These are phyloP conservation scores for Apocrypta bakeri DNA, from an alignment of 1,140 invertebrate species.

Conservation along the genomic window DNA sequence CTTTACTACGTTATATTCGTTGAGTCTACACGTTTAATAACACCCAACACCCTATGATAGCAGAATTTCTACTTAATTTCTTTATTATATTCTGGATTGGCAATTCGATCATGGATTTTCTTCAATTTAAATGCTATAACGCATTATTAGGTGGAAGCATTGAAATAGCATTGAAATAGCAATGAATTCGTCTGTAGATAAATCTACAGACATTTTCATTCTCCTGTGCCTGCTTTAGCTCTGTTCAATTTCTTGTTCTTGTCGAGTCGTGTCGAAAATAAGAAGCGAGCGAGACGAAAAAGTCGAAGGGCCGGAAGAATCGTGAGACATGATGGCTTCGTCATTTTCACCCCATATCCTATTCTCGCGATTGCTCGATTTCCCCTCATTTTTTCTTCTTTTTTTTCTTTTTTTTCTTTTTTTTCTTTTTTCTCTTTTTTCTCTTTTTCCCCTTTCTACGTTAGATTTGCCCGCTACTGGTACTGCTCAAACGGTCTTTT, in stretches of 20 bases:
- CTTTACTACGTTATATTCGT: too few relatives aligned
- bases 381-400: neutral
- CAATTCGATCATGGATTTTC: too few relatives aligned
- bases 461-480: neutral
- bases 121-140: too few relatives aligned
- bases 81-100: too few relatives aligned
- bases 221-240: neutral
- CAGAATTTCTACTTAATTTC: too few relatives aligned
- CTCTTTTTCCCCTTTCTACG: neutral
- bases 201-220: neutral
- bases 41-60: too few relatives aligned
- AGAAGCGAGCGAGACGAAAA: neutral
- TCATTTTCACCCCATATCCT: conserved; percentile 2
- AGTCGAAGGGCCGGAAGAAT: neutral
- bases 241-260: neutral
- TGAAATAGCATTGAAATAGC: too few relatives aligned
- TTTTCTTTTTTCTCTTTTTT: neutral
- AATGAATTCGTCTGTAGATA: too few relatives aligned
- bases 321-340: conserved; percentile 1
- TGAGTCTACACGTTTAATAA: too few relatives aligned
- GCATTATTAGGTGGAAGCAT: too few relatives aligned
- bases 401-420: neutral
- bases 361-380: neutral
- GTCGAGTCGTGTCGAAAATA: neutral
- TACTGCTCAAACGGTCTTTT: neutral